These are phyloP conservation scores for Cepaea hortensis DNA, from an alignment of 2,888 invertebrate genomes.

Conservation along the genomic window DNA sequence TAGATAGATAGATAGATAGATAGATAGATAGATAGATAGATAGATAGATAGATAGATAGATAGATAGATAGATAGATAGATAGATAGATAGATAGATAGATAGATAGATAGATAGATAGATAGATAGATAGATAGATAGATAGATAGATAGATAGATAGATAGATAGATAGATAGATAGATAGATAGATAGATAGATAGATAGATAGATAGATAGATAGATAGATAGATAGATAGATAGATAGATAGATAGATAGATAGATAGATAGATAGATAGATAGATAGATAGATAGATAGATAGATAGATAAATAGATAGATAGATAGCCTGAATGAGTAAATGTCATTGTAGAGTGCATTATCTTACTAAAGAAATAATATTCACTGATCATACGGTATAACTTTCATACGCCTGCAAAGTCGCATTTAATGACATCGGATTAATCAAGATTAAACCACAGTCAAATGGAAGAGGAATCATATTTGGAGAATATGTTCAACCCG, in stretches of 20 bases:
- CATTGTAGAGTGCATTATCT: no score
- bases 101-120: neutral
- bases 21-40: neutral
- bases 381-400: no score
- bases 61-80: neutral
- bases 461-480: no score
- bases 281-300: constrained; percentile 1
- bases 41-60: neutral
- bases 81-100: neutral
- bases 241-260: constrained; percentile 1
- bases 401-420: no score
- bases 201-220: constrained; percentile 1
- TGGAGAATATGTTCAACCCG: no score
- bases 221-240: neutral
- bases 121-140: neutral
- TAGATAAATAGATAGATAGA: neutral
- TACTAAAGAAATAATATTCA: no score
- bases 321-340: neutral
- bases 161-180: constrained; percentile 1
- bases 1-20: neutral
- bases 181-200: constrained; percentile 1
- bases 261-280: constrained; percentile 1
- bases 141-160: neutral
- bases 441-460: no score
- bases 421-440: no score